Evolutionary conservation across 1,140 invertebrate genomes (phyloP).

Genomic region (Neodiprion pinetum): DNA sequence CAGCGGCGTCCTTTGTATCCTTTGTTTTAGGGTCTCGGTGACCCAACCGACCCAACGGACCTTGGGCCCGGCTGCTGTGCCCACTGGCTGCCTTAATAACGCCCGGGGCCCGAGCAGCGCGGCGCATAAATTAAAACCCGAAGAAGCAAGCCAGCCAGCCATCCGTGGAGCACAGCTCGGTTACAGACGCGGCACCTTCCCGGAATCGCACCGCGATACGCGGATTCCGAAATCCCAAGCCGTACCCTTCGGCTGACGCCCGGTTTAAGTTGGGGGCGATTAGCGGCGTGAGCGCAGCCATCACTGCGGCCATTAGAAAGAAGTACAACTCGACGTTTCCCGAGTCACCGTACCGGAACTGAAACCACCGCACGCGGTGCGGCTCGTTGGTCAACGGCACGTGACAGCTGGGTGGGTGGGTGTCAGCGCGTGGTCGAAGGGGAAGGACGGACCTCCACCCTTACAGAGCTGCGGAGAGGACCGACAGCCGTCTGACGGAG

Average conservation of each 20-base stretch:
- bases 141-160: conserved; percentile 31
- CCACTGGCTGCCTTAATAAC: conserved; percentile 47
- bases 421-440: conserved; percentile 27
- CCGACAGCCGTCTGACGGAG: conserved; percentile 22
- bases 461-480: neutral
- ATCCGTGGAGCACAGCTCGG: neutral
- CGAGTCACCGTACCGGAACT: conserved; percentile 19
- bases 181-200: conserved; percentile 32
- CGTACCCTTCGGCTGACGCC: neutral
- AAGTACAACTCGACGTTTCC: conserved; percentile 17
- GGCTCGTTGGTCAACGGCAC: conserved; percentile 23
- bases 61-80: neutral
- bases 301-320: conserved; percentile 2
- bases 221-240: too few relatives aligned
- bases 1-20: conserved; percentile 41
- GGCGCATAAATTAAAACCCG: conserved; percentile 60
- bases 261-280: neutral
- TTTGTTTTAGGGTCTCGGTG: conserved; percentile 58
- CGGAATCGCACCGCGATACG: conserved; percentile 25
- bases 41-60: conserved; percentile 44
- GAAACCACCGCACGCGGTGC: conserved; percentile 23
- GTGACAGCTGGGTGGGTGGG: conserved; percentile 43
- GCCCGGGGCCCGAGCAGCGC: conserved; percentile 40
- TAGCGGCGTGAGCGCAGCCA: neutral
- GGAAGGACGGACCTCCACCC: neutral